phyloP scores from a whole-genome alignment of 1,140 invertebrate genomes.

The Camponotus vicinus region DNA sequence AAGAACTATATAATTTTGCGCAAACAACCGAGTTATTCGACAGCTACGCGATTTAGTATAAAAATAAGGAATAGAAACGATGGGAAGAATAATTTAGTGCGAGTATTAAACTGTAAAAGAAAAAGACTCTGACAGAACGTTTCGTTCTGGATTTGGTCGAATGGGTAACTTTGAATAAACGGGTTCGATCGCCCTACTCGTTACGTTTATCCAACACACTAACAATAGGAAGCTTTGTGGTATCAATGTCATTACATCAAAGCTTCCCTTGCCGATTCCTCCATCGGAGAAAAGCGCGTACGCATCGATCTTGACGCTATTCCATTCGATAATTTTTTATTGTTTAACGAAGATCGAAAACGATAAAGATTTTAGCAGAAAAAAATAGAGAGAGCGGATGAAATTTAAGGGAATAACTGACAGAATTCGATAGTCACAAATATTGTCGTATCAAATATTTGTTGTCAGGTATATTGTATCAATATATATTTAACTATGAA shows the following conservation, averaged over 20 bases:
- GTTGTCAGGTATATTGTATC: not conserved
- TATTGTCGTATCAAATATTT: slow-evolving; percentile 1
- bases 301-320: not conserved
- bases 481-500: not conserved
- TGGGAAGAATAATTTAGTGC: slow-evolving; percentile 23
- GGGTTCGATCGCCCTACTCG: slow-evolving; percentile 60
- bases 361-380: not conserved
- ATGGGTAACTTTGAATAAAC: slow-evolving; percentile 36
- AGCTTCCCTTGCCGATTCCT: slow-evolving; percentile 18
- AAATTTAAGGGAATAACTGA: not conserved
- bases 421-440: not conserved
- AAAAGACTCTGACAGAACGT: slow-evolving; percentile 46
- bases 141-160: slow-evolving; percentile 28
- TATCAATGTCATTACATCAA: slow-evolving; percentile 56
- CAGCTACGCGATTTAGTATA: slow-evolving; percentile 17
- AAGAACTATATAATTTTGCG: slow-evolving; percentile 1
- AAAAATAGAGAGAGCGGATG: no score
- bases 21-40: slow-evolving; percentile 17
- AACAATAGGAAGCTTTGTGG: slow-evolving; percentile 57
- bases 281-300: slow-evolving; percentile 1
- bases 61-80: slow-evolving; percentile 29
- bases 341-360: not conserved
- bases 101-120: slow-evolving; percentile 2
- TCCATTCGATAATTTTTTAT: not conserved
- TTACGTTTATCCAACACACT: slow-evolving; percentile 48